Evolutionary conservation across 2,797 vertebrate genomes (phyloP).

Genomic region (Gastrophryne carolinensis): DNA sequence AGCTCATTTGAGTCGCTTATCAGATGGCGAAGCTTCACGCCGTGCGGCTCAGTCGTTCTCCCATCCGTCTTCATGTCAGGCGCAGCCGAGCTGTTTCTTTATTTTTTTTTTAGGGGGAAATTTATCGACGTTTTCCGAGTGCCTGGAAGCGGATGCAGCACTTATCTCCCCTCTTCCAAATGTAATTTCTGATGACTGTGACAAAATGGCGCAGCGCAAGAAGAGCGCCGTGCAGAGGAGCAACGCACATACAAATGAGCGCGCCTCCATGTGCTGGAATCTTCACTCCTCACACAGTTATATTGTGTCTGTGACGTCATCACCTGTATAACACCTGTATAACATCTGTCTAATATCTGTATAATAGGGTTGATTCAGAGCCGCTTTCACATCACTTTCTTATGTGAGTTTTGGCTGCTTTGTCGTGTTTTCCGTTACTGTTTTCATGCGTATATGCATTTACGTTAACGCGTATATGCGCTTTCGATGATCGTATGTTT

Average conservation of each 20-base stretch:
- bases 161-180: constrained; percentile 73
- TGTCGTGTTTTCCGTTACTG: too few species aligned
- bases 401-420: too few species aligned
- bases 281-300: too few species aligned
- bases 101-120: constrained; percentile 66
- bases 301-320: too few species aligned
- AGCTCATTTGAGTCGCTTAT: constrained; percentile 69
- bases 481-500: too few species aligned
- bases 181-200: constrained; percentile 70
- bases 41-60: constrained; percentile 64
- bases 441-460: too few species aligned
- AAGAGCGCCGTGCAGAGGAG: constrained; percentile 60
- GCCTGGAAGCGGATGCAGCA: constrained; percentile 68
- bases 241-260: constrained; percentile 54
- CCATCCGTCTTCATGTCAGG: constrained; percentile 74
- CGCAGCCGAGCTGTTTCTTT: constrained; percentile 63
- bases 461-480: too few species aligned
- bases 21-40: constrained; percentile 70
- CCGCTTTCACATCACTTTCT: too few species aligned
- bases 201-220: constrained; percentile 65
- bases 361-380: too few species aligned
- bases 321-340: too few species aligned
- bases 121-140: constrained; percentile 72
- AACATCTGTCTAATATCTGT: too few species aligned
- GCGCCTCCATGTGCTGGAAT: too few species aligned